Conservation (phyloP, 2,888 invertebrate genomes). For the Drosophila longiperda region DNA sequence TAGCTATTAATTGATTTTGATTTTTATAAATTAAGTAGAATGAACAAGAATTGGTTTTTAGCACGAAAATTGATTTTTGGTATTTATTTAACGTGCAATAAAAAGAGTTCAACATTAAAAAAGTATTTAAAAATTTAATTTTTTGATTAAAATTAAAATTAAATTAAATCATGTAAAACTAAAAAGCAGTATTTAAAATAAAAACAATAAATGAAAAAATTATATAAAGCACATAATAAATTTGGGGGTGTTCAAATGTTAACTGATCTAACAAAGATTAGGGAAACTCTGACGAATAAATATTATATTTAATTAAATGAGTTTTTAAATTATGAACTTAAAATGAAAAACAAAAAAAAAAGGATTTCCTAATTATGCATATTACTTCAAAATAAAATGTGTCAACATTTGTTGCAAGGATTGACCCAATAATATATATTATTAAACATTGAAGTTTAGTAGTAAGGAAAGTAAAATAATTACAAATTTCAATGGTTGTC, state of each 20-base stretch:
- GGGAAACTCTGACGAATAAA: not conserved
- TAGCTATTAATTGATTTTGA: not conserved
- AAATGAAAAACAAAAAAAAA: too few species aligned
- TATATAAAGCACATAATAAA: not conserved
- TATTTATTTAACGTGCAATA: not conserved
- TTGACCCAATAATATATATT: not conserved
- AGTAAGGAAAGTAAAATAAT: not conserved
- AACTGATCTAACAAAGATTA: not conserved
- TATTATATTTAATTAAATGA: not conserved
- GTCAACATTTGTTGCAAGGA: not conserved
- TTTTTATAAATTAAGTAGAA: not conserved
- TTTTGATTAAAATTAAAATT: not conserved
- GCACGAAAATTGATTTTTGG: not conserved
- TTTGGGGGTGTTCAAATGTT: not conserved
- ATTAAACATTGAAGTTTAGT: not conserved
- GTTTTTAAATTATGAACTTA: not conserved
- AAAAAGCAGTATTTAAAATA: not conserved
- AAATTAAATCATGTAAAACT: not conserved
- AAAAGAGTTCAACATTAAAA: not conserved
- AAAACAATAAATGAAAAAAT: not conserved
- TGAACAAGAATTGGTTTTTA: too few species aligned
- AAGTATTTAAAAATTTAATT: accelerated
- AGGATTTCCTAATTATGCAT: not conserved
- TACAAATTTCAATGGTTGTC: not conserved
- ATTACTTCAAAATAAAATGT: not conserved